Base-by-base conservation (phyloP, 2,888 invertebrate genomes). In the Chaetoderma sp. region DNA sequence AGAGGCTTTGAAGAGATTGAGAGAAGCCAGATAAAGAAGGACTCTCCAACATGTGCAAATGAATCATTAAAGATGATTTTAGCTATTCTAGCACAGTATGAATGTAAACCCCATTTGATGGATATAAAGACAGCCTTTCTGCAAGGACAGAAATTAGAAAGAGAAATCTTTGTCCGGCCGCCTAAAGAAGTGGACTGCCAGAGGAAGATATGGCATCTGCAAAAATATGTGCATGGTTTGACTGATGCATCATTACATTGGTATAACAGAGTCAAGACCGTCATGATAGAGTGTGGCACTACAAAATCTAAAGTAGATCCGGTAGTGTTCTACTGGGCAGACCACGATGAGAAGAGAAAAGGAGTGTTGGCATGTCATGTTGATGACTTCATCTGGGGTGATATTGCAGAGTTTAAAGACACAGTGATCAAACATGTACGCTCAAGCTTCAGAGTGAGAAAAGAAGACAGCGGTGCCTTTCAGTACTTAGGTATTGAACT, bases 71-170 rank as follows among this genome's bases (percentile, higher is more conserved):
- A 32, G 50, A 60, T 49, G 49, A 33, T 56, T 44, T 25, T 62
- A 23, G 47, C 50, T 36, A 36, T 60, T 16, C 36, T 36, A n/a
- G 36, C 52, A 16, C 13, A 16, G 21, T 42, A 39, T 21, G 27
- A 56, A 13, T 55, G 62, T 55, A 42, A 16, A 32, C 44, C 54
- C n/a, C 44, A 42, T 36, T 27, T 45, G 16, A 55, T 54, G 27
- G 62, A 62, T 30, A 62, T 62, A 8, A 62, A 62, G 44, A 44
- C 55, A 30, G 62, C 62, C 13, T 62, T 62, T 44, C 44, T 62
- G 10, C 62, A 62, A n/a, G 56, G 56, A 16, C 27, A 55, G 18
- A 28, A 55, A 18, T 28, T 55, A 13, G 33, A 8, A 10, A 33
- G 56, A n/a, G 33, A 55, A 16, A 30, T 55, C 6, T 55, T 39